Evolutionary conservation across 1,140 invertebrate genomes (phyloP).

Genomic region (Campodea augens): DNA sequence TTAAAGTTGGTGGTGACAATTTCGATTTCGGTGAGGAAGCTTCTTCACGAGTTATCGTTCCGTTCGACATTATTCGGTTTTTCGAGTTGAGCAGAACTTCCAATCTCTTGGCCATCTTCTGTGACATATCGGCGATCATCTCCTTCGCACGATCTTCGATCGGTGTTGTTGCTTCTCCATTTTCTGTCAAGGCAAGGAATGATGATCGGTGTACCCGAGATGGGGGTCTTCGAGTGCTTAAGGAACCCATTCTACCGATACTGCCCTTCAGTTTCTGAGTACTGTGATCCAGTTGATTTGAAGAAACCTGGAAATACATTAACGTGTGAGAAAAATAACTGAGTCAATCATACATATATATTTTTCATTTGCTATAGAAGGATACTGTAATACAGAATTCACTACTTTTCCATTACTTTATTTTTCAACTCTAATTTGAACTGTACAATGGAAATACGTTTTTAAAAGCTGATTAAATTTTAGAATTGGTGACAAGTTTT

Average conservation of each 20-base stretch:
- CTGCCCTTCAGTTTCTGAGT: slow-evolving; percentile 29
- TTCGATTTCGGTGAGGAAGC: neutral
- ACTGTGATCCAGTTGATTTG: slow-evolving; percentile 29
- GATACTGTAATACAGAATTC: too few species aligned
- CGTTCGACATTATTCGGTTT: slow-evolving; percentile 20
- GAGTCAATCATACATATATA: too few species aligned
- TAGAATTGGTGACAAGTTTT: too few species aligned
- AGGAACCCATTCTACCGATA: slow-evolving; percentile 26
- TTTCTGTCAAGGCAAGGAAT: neutral
- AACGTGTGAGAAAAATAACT: too few species aligned
- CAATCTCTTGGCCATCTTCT: neutral
- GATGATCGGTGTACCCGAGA: slow-evolving; percentile 25
- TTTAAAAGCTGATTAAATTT: too few species aligned
- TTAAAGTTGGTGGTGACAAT: neutral
- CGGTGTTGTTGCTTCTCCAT: neutral
- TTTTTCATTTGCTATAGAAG: too few species aligned
- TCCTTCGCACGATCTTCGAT: neutral
- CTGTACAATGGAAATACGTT: too few species aligned
- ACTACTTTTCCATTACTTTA: too few species aligned
- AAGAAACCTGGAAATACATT: slow-evolving; percentile 26
- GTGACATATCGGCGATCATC: neutral
- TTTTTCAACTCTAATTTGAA: too few species aligned
- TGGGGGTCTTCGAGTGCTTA: slow-evolving; percentile 25
- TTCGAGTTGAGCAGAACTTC: slow-evolving; percentile 23
- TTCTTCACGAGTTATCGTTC: neutral